Conservation (phyloP, 30 jellyfish, hydroid and myxozoan species). For the Aurelia aurita region DNA sequence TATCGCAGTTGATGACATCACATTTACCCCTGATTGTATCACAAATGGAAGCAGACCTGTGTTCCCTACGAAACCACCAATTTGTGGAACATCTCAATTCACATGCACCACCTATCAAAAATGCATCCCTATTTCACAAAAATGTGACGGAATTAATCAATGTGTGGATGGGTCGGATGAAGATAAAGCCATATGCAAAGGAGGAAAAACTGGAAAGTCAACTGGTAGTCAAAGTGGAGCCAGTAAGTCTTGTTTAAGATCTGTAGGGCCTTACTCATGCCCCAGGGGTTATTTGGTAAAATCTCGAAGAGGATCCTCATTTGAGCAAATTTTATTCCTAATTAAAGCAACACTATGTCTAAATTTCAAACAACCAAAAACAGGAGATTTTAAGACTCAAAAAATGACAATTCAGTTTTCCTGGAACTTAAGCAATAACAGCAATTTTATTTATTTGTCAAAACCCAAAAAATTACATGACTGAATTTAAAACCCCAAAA, state of each 20-base stretch:
- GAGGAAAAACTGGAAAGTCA: constrained; percentile 71
- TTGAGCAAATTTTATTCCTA: too few relatives aligned
- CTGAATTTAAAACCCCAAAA: too few relatives aligned
- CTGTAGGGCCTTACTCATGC: too few relatives aligned
- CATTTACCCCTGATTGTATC: constrained; percentile 95
- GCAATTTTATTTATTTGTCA: too few relatives aligned
- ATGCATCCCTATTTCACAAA: constrained; percentile 63
- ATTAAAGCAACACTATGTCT: too few relatives aligned
- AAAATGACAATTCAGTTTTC: too few relatives aligned
- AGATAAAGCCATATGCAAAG: constrained; percentile 1
- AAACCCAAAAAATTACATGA: too few relatives aligned
- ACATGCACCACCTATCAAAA: constrained; percentile 65
- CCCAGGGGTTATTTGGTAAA: too few relatives aligned
- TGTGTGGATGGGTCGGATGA: constrained; percentile 97
- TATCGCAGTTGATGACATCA: constrained; percentile 94
- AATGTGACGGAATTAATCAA: constrained; percentile 80
- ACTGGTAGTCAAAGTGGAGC: constrained; percentile 65
- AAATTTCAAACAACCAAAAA: too few relatives aligned
- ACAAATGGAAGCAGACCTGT: constrained; percentile 93
- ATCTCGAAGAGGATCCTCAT: too few relatives aligned
- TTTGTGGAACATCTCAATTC: constrained; percentile 69
- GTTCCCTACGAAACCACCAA: constrained; percentile 93
- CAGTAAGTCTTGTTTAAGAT: constrained; percentile 10
- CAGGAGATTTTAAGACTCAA: too few relatives aligned
- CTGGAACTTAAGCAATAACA: too few relatives aligned